Percentiles rank a stretch among this genome's conserved stretches.
phyloP scores from a whole-genome alignment of 2,797 vertebrate genomes.

The Sphenodon punctatus region DNA sequence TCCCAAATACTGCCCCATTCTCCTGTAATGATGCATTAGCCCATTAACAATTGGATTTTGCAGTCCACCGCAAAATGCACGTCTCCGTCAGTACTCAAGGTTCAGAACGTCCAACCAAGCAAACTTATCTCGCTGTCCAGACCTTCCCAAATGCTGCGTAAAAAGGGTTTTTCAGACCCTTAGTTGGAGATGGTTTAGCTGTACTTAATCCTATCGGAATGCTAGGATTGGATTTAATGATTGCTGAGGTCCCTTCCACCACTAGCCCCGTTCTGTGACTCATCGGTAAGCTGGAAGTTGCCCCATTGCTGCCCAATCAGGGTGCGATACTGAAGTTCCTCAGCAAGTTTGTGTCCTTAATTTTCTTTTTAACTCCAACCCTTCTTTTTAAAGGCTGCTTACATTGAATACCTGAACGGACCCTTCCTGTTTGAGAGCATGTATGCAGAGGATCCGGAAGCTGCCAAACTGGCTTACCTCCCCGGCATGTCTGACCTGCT shows the following conservation, averaged over 20 bases:
- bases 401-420: constrained; percentile 87
- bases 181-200: no score
- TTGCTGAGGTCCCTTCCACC: no score
- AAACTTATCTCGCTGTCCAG: no score
- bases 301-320: no score
- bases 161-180: no score
- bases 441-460: constrained; percentile 81
- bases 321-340: background rate
- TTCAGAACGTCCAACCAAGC: background rate
- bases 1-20: background rate
- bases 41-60: background rate
- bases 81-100: background rate
- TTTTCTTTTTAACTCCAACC: background rate
- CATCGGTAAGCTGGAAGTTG: no score
- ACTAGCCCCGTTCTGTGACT: no score
- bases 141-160: no score
- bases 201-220: no score
- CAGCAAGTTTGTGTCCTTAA: constrained; percentile 16
- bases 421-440: constrained; percentile 84
- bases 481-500: constrained; percentile 77
- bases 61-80: background rate
- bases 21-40: background rate
- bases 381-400: constrained; percentile 81
- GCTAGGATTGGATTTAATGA: no score
- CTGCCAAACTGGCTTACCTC: constrained; percentile 73